phyloP scores from a whole-genome alignment of 1,140 invertebrate species.

The Danaus plexippus region DNA sequence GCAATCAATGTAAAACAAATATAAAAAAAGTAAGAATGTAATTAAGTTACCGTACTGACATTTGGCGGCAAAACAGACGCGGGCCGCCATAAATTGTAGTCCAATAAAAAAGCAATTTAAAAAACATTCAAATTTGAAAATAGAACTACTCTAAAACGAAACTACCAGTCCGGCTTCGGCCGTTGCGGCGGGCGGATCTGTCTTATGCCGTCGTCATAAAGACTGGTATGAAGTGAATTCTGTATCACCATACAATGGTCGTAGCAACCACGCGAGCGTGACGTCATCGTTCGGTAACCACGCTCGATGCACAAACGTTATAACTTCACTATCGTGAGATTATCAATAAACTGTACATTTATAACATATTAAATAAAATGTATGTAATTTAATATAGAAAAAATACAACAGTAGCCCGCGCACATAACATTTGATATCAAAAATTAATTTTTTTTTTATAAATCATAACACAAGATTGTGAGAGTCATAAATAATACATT shows the following conservation, averaged over 20 bases:
- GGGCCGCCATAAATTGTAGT: constrained; percentile 56
- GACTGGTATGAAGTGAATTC: constrained; percentile 20
- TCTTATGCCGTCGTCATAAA: constrained; percentile 20
- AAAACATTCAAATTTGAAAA: constrained; percentile 63
- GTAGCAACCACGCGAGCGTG: constrained; percentile 44
- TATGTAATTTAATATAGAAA: not conserved
- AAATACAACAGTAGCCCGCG: not conserved
- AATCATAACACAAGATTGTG: too few relatives aligned
- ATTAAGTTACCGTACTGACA: constrained; percentile 45
- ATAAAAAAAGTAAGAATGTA: constrained; percentile 32
- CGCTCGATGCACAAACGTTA: constrained; percentile 53
- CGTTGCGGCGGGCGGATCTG: constrained; percentile 9
- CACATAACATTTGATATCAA: constrained; percentile 7
- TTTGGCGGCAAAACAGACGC: constrained; percentile 53
- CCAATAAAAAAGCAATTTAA: constrained; percentile 69
- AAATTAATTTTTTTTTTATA: constrained; percentile 7
- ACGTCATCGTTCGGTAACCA: constrained; percentile 63
- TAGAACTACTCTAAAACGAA: constrained; percentile 43
- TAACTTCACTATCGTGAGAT: constrained; percentile 56
- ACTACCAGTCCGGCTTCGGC: constrained; percentile 31
- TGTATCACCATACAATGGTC: constrained; percentile 30
- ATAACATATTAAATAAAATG: constrained; percentile 34
- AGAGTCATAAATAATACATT: too few relatives aligned
- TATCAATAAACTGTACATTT: constrained; percentile 43
- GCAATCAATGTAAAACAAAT: constrained; percentile 27